Base-by-base conservation (phyloP, 2,797 vertebrate species). In the Leptoclinus maculatus region DNA sequence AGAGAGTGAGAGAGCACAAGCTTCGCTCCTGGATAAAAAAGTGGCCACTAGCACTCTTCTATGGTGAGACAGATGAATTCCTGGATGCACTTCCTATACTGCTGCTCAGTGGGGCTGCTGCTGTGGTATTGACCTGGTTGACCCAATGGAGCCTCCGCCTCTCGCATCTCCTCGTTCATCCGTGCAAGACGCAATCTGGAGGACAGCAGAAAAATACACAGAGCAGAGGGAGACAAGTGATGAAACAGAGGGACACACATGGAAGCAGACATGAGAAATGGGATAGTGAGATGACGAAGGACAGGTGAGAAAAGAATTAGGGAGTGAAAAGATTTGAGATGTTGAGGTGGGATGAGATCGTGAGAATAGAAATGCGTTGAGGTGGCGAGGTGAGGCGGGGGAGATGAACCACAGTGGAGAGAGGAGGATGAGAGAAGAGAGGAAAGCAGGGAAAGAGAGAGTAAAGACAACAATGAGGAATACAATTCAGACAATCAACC, bases 61-160 rank as follows among this genome's bases (percentile, higher is more conserved):
- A 99, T 97, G 80, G 95, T 97, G 94, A 99, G 97, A 91, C 97
- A 96, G 95, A 99, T 99, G 95, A 99, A 99, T 90, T 99, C 98
- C 95, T 99, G 98, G 94, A 99, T 98, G 93, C 98, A 99, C 74
- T 98, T 97, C 84, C 95, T 97, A 95, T 98, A 99, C 96, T 99
- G 98, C 88, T 97, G 97, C 90, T 99, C 98, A 23, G 98, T 99
- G 84, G 98, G 97, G 88, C 97, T 99, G 95, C 96, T 97, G 95
- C 95, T 96, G 69, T 93, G 94, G 87, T 98, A 97, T 94, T 97
- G 95, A 93, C 97, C 97, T 92, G 97, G 97, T 84, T 98, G 98
- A 76, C 97, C 97, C 2, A 97, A 90, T 0, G 96, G 95, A 0
- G 96, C 95, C 83, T 99, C 98, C 0, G 97, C 96, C 86, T 99